These are phyloP conservation scores for Gadus chalcogrammus DNA, from an alignment of 2,113 vertebrate genomes.

Conservation along the genomic window DNA sequence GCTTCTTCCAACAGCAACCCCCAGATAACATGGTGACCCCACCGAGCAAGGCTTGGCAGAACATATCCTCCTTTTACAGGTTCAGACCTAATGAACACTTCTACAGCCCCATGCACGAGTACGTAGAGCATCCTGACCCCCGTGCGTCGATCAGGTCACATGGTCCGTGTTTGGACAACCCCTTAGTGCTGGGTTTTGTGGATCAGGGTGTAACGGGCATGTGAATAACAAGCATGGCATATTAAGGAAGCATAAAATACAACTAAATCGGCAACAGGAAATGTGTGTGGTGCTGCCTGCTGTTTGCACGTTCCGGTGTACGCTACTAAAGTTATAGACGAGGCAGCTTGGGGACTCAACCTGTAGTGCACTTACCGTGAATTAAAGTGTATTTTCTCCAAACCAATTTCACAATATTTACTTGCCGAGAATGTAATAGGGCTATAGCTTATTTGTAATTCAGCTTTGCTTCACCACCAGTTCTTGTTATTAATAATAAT, in stretches of 20 bases:
- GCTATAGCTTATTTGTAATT: neutral
- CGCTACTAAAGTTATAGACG: too few species aligned
- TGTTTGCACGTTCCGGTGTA: too few species aligned
- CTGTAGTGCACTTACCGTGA: too few species aligned
- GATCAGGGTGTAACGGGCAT: constrained; percentile 37
- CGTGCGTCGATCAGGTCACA: accelerated
- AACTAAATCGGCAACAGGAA: too few species aligned
- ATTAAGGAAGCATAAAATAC: neutral
- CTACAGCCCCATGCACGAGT: constrained; percentile 76
- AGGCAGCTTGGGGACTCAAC: too few species aligned
- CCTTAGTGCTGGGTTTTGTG: constrained; percentile 48
- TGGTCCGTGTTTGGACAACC: accelerated
- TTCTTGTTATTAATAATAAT: too few species aligned
- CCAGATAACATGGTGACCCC: constrained; percentile 49
- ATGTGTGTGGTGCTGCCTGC: too few species aligned
- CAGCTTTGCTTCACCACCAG: too few species aligned
- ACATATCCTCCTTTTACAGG: constrained; percentile 65
- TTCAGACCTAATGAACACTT: constrained; percentile 47
- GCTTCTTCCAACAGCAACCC: constrained; percentile 69
- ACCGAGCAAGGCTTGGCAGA: constrained; percentile 63
- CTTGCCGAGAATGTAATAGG: neutral
- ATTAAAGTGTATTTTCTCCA: too few species aligned
- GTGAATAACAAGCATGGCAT: constrained; percentile 12
- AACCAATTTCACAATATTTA: neutral
- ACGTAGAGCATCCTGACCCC: constrained; percentile 24